These are phyloP conservation scores for Pseudobourletiella spinata DNA, from an alignment of 1,140 invertebrate species.

Conservation along the genomic window DNA sequence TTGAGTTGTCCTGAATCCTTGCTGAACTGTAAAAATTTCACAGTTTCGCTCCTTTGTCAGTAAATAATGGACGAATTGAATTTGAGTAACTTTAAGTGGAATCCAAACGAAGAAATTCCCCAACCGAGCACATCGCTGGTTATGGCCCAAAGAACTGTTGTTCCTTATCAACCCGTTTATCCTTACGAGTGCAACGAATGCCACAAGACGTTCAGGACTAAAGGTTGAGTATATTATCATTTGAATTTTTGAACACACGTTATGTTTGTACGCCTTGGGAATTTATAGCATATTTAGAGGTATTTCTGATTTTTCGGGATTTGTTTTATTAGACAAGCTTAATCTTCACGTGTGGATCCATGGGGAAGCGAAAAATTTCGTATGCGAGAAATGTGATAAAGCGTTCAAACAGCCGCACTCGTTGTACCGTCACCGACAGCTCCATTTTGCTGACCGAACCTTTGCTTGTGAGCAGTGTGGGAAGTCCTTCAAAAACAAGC, in stretches of 20 bases:
- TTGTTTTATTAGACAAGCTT: neutral
- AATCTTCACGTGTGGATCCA: neutral
- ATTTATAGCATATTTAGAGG: neutral
- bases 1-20: too few relatives aligned
- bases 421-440: neutral
- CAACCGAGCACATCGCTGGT: neutral
- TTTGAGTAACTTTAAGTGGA: neutral
- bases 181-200: neutral
- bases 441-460: neutral
- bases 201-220: neutral
- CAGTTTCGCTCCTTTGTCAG: too few relatives aligned
- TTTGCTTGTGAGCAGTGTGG: neutral
- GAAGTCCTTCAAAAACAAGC: neutral
- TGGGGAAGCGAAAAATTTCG: neutral
- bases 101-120: neutral
- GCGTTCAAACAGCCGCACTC: slow-evolving; percentile 1
- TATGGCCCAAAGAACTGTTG: neutral
- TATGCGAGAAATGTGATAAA: slow-evolving; percentile 2
- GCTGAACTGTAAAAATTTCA: too few relatives aligned
- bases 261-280: neutral
- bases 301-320: neutral
- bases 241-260: neutral
- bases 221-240: neutral
- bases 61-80: neutral
- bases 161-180: neutral